Conservation (phyloP, 2,888 invertebrate species). For the Gerris lacustris region DNA sequence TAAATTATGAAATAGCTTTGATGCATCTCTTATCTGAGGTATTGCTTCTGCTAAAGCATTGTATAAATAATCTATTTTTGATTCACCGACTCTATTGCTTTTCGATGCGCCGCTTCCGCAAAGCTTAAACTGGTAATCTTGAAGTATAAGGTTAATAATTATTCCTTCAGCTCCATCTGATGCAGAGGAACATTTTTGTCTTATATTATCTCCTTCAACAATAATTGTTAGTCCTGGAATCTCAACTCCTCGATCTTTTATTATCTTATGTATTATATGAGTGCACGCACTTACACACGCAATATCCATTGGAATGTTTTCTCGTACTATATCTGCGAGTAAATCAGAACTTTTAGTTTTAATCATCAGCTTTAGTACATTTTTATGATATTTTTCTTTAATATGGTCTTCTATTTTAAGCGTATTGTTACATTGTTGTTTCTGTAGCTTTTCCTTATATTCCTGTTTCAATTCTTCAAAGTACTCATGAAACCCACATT, state of each 20-base stretch:
- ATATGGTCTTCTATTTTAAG: background rate
- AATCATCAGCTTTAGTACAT: background rate
- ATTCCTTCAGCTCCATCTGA: background rate
- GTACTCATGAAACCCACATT: background rate
- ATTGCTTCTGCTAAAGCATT: background rate
- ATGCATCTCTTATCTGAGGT: background rate
- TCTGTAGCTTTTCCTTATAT: background rate
- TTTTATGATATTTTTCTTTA: background rate
- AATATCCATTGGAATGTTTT: constrained; percentile 9
- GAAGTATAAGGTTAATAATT: background rate
- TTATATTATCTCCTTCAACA: background rate
- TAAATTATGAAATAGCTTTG: background rate
- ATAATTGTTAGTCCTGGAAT: background rate
- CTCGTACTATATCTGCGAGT: constrained; percentile 1
- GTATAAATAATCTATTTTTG: background rate
- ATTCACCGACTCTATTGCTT: background rate
- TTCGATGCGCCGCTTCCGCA: background rate
- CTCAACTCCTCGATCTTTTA: background rate
- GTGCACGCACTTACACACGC: background rate
- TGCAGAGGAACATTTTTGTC: background rate
- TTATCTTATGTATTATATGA: background rate
- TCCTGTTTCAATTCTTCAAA: background rate
- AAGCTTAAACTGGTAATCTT: constrained; percentile 6
- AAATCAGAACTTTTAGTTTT: constrained; percentile 4
- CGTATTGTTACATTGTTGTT: background rate